Base-by-base conservation (phyloP, 2,113 vertebrate genomes). In the Sylvilagus bachmani region DNA sequence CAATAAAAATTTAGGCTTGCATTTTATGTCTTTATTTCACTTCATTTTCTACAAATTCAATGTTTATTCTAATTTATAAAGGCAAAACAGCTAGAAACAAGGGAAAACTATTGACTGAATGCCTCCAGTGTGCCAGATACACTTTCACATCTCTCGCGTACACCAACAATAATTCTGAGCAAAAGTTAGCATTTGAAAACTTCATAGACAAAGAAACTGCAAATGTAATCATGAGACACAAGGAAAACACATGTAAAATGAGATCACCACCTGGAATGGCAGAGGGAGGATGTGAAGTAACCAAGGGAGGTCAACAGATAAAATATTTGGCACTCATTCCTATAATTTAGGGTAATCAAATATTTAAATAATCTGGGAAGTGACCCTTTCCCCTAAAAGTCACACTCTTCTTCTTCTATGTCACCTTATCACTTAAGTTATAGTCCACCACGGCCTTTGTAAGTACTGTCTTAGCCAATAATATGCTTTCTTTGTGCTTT, bases 11-110 rank as follows among this genome's bases (percentile, higher is more conserved):
- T 73, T 27, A 93, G n/a, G 8, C 84, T 91, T 31, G 44, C 38
- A 31, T 89, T 89, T 55, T 82, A 67, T 77, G 22, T 70, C 62
- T 96, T 80, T 71, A 80, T 93, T 81, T 55, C 31, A 31, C 33
- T 81, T 89, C 2, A 24, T 91, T 80, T 85, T 89, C 69, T 69
- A 66, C 33, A 89, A 61, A 91, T 74, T 89, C 67, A 55, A 8
- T 67, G 31, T 24, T 89, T 38, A 89, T 24, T 73, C 14, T 71
- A 27, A 61, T 85, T 84, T 69, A 44, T 73, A 82, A 62, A 10
- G 10, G 44, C 44, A 44, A 44, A 44, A 44, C 44, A 73, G 36
- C 51, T 14, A 82, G n/a, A 67, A 92, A 69, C 10, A 74, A 67
- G n/a, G 12, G 14, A 8, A 31, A 49, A 69, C 17, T 4, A 16